These are phyloP conservation scores for Saccostrea cuccullata DNA, from an alignment of 1,140 invertebrate species.

Conservation along the genomic window DNA sequence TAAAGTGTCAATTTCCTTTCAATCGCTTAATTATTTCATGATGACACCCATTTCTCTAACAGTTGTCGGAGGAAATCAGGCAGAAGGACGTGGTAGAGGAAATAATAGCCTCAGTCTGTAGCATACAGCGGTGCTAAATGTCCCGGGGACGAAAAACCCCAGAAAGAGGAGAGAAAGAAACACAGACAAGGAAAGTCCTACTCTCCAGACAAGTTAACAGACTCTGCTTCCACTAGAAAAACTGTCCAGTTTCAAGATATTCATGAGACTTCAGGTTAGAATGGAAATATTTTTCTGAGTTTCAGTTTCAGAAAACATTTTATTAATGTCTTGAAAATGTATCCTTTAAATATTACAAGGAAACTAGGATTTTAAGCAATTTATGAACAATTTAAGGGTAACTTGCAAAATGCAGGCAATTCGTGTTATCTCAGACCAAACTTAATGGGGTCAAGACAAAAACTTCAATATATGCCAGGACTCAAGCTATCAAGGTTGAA, in stretches of 20 bases:
- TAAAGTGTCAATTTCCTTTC: too few species aligned
- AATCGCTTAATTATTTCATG: not conserved
- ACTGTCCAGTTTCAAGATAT: slow-evolving; percentile 67
- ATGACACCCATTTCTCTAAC: not conserved
- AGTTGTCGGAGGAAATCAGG: slow-evolving; percentile 75
- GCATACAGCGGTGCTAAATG: slow-evolving; percentile 70
- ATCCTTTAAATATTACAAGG: too few species aligned
- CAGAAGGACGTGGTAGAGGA: slow-evolving; percentile 71
- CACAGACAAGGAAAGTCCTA: not conserved
- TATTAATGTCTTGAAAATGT: too few species aligned
- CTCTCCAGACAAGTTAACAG: not conserved
- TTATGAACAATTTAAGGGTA: too few species aligned
- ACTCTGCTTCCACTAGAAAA: slow-evolving; percentile 58
- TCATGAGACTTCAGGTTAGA: slow-evolving; percentile 55
- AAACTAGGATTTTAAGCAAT: too few species aligned
- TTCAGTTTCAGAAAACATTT: too few species aligned
- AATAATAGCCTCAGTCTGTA: slow-evolving; percentile 71
- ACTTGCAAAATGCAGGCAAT: too few species aligned
- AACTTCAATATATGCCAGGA: too few species aligned
- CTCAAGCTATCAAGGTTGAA: too few species aligned
- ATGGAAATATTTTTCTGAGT: not conserved
- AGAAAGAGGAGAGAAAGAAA: not conserved
- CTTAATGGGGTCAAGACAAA: too few species aligned
- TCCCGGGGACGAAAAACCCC: slow-evolving; percentile 55
- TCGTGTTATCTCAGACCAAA: too few species aligned